Conservation (phyloP, 1,140 invertebrate species). For the Drosophila bipectinata region DNA sequence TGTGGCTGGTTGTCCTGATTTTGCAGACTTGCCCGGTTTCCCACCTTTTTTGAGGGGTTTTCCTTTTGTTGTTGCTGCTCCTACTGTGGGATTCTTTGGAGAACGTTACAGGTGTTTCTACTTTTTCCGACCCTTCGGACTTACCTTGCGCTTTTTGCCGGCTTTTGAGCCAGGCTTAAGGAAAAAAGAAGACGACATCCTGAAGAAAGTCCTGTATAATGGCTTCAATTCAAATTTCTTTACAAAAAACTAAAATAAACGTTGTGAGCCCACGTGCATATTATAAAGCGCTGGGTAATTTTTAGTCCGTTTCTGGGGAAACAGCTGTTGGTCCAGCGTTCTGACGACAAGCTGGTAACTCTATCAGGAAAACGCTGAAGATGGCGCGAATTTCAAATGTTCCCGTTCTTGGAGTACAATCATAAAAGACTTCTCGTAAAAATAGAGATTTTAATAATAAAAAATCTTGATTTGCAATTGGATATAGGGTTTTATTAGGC, state of each 20-base stretch:
- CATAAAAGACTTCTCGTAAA: too few relatives aligned
- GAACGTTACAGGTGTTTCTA: constrained; percentile 15
- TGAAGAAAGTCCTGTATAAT: not conserved
- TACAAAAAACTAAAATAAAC: constrained; percentile 40
- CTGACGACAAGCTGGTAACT: not conserved
- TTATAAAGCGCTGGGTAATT: constrained; percentile 38
- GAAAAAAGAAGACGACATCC: constrained; percentile 86
- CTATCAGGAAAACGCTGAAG: not conserved
- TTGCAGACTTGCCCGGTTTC: constrained; percentile 32
- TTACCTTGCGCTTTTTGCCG: constrained; percentile 85
- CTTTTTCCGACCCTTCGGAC: not conserved
- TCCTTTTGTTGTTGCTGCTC: constrained; percentile 63
- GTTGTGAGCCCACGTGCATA: constrained; percentile 61
- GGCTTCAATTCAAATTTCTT: constrained; percentile 37
- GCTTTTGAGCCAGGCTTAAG: constrained; percentile 85
- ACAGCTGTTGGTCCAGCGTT: constrained; percentile 28
- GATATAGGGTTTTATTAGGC: not conserved
- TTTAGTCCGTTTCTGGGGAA: constrained; percentile 17
- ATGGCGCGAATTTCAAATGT: constrained; percentile 1
- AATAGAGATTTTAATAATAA: too few relatives aligned
- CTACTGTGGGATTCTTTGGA: constrained; percentile 75
- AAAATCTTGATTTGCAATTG: not conserved
- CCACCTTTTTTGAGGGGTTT: constrained; percentile 47
- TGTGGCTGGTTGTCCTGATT: constrained; percentile 46
- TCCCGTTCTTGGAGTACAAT: too few relatives aligned